Conservation (phyloP, 2,113 vertebrate species). For the Columba livia region DNA sequence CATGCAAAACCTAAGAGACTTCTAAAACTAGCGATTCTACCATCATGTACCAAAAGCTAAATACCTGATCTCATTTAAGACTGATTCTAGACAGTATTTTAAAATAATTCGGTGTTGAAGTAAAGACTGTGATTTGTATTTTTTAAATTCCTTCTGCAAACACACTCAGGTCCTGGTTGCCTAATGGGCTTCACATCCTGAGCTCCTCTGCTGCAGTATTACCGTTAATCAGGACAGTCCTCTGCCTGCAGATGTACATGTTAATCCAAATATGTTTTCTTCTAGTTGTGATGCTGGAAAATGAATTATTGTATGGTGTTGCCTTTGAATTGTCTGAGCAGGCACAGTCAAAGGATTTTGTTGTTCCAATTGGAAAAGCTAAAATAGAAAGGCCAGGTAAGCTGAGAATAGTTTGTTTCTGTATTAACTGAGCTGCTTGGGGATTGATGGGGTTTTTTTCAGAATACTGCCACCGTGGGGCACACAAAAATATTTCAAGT, state of each 20-base stretch:
- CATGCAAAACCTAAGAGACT: neutral
- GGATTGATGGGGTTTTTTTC: neutral
- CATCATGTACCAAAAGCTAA: neutral
- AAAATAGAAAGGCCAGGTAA: slow-evolving; percentile 92
- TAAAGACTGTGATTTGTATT: neutral
- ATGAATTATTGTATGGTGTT: slow-evolving; percentile 94
- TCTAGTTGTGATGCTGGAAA: slow-evolving; percentile 95
- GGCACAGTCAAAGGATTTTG: slow-evolving; percentile 90
- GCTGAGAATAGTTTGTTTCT: neutral
- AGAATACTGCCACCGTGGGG: neutral
- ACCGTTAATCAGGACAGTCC: neutral
- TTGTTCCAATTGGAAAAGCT: slow-evolving; percentile 95
- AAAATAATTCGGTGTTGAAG: neutral
- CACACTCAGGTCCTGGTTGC: neutral
- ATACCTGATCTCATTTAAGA: neutral
- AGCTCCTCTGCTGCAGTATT: neutral
- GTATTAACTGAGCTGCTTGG: neutral
- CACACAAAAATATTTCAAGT: neutral
- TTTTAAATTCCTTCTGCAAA: neutral
- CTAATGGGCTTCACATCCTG: neutral
- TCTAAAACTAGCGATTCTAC: neutral
- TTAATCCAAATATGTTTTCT: slow-evolving; percentile 11
- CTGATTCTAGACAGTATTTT: neutral
- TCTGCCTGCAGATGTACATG: accelerated
- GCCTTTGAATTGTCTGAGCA: slow-evolving; percentile 92